A percentile compares a stretch with the other conserved stretches of the same genome.
Evolutionary conservation across 2,797 vertebrate species (phyloP).

Genomic region (Macropodus opercularis): DNA sequence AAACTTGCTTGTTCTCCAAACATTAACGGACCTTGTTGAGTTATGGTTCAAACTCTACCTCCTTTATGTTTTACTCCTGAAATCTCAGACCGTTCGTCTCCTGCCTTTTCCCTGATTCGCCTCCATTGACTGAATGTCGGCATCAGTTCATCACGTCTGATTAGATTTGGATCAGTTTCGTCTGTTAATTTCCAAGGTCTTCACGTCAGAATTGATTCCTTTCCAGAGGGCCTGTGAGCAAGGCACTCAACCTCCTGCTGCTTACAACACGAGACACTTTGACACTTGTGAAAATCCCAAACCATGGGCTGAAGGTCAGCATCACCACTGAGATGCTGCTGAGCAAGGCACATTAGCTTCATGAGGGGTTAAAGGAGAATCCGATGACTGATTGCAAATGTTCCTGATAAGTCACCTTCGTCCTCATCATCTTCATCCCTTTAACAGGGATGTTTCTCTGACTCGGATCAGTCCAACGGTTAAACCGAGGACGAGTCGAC

Average conservation of each 20-base stretch:
- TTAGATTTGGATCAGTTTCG: too few relatives aligned
- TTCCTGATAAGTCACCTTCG: constrained; percentile 4
- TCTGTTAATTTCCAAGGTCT: too few relatives aligned
- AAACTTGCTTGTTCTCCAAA: too few relatives aligned
- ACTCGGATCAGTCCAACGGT: background rate
- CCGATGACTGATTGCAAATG: constrained; percentile 12
- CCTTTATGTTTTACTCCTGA: too few relatives aligned
- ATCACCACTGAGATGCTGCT: constrained; percentile 11
- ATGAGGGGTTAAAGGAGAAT: background rate
- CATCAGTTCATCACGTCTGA: too few relatives aligned
- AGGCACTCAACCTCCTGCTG: constrained; percentile 38
- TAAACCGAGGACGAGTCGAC: constrained; percentile 25
- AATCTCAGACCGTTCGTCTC: too few relatives aligned
- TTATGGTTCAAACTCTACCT: too few relatives aligned
- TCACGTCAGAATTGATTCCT: constrained; percentile 9
- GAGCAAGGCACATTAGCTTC: constrained; percentile 58
- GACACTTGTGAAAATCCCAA: background rate
- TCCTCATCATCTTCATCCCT: constrained; percentile 14
- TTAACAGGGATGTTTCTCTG: background rate
- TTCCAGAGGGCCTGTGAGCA: constrained; percentile 17
- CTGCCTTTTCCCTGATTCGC: too few relatives aligned
- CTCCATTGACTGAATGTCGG: too few relatives aligned
- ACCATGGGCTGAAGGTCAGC: background rate
- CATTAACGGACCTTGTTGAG: too few relatives aligned
- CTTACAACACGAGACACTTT: constrained; percentile 11